phyloP scores from a whole-genome alignment of 2,113 vertebrate genomes.

The Pseudolaguvia tuberculata region DNA sequence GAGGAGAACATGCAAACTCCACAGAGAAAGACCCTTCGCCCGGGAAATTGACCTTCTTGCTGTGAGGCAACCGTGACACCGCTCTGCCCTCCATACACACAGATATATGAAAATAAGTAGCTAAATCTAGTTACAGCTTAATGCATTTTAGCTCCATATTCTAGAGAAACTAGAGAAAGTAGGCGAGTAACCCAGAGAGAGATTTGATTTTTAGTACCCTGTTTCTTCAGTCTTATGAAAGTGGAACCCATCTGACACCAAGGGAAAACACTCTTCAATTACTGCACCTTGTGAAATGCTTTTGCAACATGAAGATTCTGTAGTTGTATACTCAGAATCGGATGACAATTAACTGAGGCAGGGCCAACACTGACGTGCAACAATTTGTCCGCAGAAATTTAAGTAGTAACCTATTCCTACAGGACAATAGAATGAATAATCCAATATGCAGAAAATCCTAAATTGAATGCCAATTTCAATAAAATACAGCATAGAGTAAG shows the following conservation, averaged over 20 bases:
- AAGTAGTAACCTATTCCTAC: slow-evolving; percentile 9
- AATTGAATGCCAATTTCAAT: too few relatives aligned
- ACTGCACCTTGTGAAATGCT: slow-evolving; percentile 27
- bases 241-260: slow-evolving; percentile 12
- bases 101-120: not conserved
- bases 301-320: slow-evolving; percentile 3
- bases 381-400: slow-evolving; percentile 11
- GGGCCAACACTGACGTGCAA: slow-evolving; percentile 1
- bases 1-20: too few relatives aligned
- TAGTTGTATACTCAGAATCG: slow-evolving; percentile 23
- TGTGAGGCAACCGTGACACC: too few relatives aligned
- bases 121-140: not conserved
- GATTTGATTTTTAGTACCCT: not conserved
- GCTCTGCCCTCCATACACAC: not conserved
- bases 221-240: not conserved
- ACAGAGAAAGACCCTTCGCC: too few relatives aligned
- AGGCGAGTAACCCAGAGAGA: not conserved
- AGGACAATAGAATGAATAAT: not conserved
- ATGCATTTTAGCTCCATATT: not conserved
- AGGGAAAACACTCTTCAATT: slow-evolving; percentile 17
- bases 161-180: not conserved
- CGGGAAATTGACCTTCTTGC: too few relatives aligned
- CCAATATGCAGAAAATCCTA: too few relatives aligned
- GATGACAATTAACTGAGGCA: slow-evolving; percentile 27
- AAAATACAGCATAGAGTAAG: too few relatives aligned